Conservation (phyloP, 2,113 vertebrate genomes). For the Brachypodius melanocephalos region DNA sequence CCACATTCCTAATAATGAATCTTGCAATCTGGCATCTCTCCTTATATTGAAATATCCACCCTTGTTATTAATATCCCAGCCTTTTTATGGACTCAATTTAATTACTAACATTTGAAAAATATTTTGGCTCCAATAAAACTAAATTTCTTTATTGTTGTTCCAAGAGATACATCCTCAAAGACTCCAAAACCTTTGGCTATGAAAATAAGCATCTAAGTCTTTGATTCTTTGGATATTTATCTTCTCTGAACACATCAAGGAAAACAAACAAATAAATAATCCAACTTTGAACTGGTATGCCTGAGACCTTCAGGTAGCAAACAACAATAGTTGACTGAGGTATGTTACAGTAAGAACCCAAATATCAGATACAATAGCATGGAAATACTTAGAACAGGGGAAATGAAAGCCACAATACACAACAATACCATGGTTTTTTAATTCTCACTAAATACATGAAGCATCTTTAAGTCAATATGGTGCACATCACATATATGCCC, state of each 20-base stretch:
- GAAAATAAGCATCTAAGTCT: neutral
- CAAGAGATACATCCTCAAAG: slow-evolving; percentile 4
- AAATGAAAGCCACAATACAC: neutral
- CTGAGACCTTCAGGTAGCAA: neutral
- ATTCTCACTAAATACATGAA: neutral
- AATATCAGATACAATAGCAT: neutral
- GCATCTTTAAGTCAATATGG: neutral
- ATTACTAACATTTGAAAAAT: neutral
- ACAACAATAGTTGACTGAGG: neutral
- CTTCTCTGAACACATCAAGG: neutral
- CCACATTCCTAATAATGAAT: neutral
- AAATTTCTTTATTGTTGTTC: slow-evolving; percentile 13
- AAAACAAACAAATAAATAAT: neutral
- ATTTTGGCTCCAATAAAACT: neutral
- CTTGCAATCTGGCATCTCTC: neutral
- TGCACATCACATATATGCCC: neutral
- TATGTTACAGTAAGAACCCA: neutral
- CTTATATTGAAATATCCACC: neutral
- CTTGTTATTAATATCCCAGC: neutral
- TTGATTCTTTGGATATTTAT: slow-evolving; percentile 10
- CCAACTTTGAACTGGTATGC: neutral
- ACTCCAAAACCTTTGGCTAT: neutral
- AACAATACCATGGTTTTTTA: neutral
- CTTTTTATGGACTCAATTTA: neutral
- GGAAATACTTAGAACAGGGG: neutral